Conservation (phyloP, 2,113 vertebrate species). For the Cyrtonyx montezumae region DNA sequence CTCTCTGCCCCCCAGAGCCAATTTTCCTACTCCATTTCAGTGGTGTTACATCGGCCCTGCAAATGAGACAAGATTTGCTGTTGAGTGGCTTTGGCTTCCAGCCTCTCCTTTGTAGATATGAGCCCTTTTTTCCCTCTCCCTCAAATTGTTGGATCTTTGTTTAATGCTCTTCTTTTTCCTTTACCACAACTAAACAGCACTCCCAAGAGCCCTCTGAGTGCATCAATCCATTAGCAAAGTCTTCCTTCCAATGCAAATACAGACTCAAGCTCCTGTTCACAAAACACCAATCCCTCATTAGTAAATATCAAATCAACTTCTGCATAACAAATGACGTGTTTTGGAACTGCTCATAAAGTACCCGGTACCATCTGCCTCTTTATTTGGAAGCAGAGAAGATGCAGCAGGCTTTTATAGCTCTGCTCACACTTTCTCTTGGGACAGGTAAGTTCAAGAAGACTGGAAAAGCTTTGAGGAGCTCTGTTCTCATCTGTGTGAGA, state of each 20-base stretch:
- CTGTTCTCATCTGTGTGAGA: neutral
- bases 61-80: neutral
- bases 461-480: neutral
- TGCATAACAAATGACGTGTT: slow-evolving; percentile 5
- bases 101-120: neutral
- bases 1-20: neutral
- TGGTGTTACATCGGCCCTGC: neutral
- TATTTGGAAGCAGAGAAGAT: slow-evolving; percentile 16
- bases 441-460: slow-evolving; percentile 16
- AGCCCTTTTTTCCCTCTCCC: neutral
- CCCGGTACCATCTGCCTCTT: neutral
- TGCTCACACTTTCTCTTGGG: slow-evolving; percentile 53
- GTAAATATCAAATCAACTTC: slow-evolving; percentile 19
- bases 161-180: neutral
- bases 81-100: slow-evolving; percentile 11
- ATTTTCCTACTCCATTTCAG: neutral
- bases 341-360: neutral
- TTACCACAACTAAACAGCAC: neutral
- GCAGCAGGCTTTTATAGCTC: slow-evolving; percentile 5
- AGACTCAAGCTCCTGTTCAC: neutral
- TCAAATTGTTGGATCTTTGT: neutral
- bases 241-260: neutral
- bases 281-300: slow-evolving; percentile 6
- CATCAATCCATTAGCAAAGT: slow-evolving; percentile 62
- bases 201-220: slow-evolving; percentile 57